A percentile compares a stretch with the other conserved stretches of the same genome.
Conservation (phyloP, 1,140 invertebrate genomes). For the Panagrolaimus sp. region DNA sequence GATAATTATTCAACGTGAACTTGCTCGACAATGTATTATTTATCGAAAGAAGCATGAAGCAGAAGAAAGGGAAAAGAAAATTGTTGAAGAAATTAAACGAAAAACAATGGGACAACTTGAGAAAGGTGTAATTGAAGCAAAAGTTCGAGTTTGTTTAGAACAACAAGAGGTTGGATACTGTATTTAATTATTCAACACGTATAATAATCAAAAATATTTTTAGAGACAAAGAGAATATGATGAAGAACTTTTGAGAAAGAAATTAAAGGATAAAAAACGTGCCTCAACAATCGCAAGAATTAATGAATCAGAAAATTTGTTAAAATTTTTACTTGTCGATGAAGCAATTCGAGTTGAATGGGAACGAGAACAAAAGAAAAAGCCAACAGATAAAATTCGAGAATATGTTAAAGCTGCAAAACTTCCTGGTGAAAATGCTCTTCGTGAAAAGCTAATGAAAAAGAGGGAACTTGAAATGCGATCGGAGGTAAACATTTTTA, state of each 20-base stretch:
- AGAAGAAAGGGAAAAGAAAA: neutral
- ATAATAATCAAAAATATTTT: neutral
- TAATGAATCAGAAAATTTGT: slow-evolving; percentile 2
- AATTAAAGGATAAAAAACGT: slow-evolving; percentile 11
- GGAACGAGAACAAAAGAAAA: slow-evolving; percentile 1
- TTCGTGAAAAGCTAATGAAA: slow-evolving; percentile 5
- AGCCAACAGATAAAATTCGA: neutral
- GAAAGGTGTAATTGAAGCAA: neutral
- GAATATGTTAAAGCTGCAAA: slow-evolving; percentile 5
- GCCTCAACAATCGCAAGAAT: neutral
- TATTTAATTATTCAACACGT: too few species aligned
- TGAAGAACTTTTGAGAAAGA: slow-evolving; percentile 15
- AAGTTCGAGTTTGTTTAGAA: too few species aligned
- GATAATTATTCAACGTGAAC: slow-evolving; percentile 8
- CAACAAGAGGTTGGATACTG: too few species aligned
- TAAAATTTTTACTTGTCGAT: slow-evolving; percentile 1
- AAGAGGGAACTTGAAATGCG: neutral
- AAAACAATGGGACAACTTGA: neutral
- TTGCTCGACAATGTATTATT: slow-evolving; percentile 8
- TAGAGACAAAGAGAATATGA: neutral
- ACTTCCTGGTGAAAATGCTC: neutral
- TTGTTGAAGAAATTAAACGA: neutral
- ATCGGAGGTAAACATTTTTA: neutral
- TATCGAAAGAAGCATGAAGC: neutral
- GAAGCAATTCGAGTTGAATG: slow-evolving; percentile 2